Evolutionary conservation across 2,888 invertebrate species (phyloP).

Genomic region (Cryptocheilus praepositus): DNA sequence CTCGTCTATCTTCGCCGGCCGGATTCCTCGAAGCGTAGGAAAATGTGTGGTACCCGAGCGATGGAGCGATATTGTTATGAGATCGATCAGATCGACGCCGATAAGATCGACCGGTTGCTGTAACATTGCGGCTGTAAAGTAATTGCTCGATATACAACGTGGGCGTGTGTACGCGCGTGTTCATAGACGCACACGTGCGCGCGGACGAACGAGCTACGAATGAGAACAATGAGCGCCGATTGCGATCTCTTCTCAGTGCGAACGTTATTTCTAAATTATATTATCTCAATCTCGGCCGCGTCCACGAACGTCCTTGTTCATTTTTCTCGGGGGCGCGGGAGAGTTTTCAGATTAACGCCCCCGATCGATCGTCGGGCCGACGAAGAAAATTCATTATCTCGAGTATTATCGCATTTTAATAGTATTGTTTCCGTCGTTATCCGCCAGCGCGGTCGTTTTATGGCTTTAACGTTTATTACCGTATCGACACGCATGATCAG

Average conservation of each 20-base stretch:
- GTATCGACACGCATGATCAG: slow-evolving; percentile 27
- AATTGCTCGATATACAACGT: slow-evolving; percentile 41
- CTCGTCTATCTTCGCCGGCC: too few relatives aligned
- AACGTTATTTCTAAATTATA: slow-evolving; percentile 13
- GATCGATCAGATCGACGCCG: slow-evolving; percentile 38
- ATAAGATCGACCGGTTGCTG: slow-evolving; percentile 36
- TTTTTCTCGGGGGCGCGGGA: neutral
- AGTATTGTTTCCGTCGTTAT: slow-evolving; percentile 8
- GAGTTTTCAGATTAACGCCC: too few relatives aligned
- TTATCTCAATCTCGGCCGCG: slow-evolving; percentile 1
- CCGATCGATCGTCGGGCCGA: neutral
- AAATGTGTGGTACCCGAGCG: slow-evolving; percentile 12
- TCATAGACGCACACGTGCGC: neutral
- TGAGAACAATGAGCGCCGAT: too few relatives aligned
- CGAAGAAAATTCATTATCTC: slow-evolving; percentile 9
- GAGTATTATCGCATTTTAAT: slow-evolving; percentile 13
- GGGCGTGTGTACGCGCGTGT: neutral
- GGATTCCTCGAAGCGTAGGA: slow-evolving; percentile 8
- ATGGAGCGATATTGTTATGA: slow-evolving; percentile 39
- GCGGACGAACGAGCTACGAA: neutral
- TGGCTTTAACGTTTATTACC: slow-evolving; percentile 27
- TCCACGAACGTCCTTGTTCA: too few relatives aligned
- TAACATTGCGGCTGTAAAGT: slow-evolving; percentile 22
- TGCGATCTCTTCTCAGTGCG: neutral
- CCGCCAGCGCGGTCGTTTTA: slow-evolving; percentile 10